These are phyloP conservation scores for Helicorthomorpha holstii DNA, from an alignment of 1,140 invertebrate genomes.

Conservation along the genomic window DNA sequence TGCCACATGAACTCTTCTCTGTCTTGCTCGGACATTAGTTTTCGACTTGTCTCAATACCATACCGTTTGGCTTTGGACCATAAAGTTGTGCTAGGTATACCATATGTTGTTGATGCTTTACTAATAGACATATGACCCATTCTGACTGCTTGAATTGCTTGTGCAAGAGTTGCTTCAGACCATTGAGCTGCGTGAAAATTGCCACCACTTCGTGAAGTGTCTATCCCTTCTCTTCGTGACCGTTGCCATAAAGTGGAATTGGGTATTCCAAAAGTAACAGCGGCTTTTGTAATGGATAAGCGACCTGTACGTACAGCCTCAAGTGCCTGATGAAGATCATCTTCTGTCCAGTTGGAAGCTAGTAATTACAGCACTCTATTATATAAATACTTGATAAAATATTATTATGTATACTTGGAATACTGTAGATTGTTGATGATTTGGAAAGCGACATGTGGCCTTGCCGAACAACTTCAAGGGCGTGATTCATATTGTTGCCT, in stretches of 20 bases:
- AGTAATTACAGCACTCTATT: background rate
- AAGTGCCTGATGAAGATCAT: background rate
- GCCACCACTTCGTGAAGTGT: constrained; percentile 69
- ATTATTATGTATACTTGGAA: constrained; percentile 11
- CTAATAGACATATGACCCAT: constrained; percentile 60
- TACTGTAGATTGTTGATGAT: constrained; percentile 24
- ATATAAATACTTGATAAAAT: background rate
- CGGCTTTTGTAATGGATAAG: constrained; percentile 4
- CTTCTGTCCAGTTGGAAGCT: constrained; percentile 3
- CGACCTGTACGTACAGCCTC: constrained; percentile 1
- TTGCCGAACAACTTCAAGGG: constrained; percentile 56
- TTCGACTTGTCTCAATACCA: constrained; percentile 45
- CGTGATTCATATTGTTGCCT: constrained; percentile 59
- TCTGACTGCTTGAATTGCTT: constrained; percentile 65
- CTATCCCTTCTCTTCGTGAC: constrained; percentile 46
- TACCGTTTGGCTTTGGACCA: constrained; percentile 73
- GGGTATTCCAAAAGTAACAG: constrained; percentile 3
- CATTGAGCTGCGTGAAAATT: constrained; percentile 76
- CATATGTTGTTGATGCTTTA: constrained; percentile 61
- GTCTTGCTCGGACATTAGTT: background rate
- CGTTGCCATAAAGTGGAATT: constrained; percentile 6
- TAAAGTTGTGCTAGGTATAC: constrained; percentile 66
- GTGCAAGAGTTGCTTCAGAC: constrained; percentile 62
- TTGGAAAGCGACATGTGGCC: constrained; percentile 33
- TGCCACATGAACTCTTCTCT: constrained; percentile 3